These are phyloP conservation scores for Heliconius aoede DNA, from an alignment of 2,888 invertebrate genomes.

Conservation along the genomic window DNA sequence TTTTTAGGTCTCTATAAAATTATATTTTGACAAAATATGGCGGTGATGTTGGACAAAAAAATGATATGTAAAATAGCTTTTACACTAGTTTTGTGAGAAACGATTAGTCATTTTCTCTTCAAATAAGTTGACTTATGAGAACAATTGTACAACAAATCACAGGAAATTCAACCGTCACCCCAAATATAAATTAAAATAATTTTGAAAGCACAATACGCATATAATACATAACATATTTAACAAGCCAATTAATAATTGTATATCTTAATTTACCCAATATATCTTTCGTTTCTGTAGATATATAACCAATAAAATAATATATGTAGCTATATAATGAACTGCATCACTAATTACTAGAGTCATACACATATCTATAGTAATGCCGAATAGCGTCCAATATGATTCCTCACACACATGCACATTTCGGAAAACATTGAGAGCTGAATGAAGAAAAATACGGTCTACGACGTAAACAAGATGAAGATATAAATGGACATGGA, in stretches of 20 bases:
- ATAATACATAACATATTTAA: constrained; percentile 23
- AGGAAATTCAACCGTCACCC: constrained; percentile 26
- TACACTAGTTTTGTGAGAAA: background rate
- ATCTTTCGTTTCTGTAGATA: background rate
- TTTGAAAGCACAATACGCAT: constrained; percentile 32
- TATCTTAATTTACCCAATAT: background rate
- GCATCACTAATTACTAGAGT: constrained; percentile 2
- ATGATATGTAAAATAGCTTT: no score
- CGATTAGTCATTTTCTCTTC: background rate
- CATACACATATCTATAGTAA: constrained; percentile 8
- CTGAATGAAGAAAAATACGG: background rate
- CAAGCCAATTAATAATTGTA: constrained; percentile 21
- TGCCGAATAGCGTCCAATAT: background rate
- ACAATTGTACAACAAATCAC: background rate
- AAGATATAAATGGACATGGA: constrained; percentile 19
- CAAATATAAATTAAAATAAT: constrained; percentile 11
- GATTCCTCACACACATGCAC: constrained; percentile 6
- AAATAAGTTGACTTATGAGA: background rate
- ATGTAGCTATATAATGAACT: constrained; percentile 16
- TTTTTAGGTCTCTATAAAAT: no score
- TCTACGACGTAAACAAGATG: constrained; percentile 17
- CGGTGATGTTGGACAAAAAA: no score
- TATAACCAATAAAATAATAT: background rate
- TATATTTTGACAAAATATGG: background rate
- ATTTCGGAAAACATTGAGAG: background rate